phyloP scores from a whole-genome alignment of 1,140 invertebrate genomes.

The Lineus longissimus region DNA sequence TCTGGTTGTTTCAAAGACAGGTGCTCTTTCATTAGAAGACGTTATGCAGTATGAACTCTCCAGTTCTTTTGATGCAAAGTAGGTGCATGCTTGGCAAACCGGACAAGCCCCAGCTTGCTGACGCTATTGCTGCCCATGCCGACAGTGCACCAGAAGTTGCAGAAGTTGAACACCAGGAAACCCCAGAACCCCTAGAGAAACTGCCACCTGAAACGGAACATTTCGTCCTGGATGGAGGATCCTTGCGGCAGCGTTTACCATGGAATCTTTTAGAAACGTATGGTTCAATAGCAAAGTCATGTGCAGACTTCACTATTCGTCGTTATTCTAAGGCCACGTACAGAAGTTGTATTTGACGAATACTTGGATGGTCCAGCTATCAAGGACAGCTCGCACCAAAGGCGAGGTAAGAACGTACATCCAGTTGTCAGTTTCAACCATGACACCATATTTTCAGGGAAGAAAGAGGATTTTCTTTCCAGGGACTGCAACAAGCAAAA shows the following conservation, averaged over 20 bases:
- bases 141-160: too few species aligned
- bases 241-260: neutral
- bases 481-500: too few species aligned
- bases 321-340: neutral
- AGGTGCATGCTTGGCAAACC: neutral
- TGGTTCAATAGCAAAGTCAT: neutral
- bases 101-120: neutral
- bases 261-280: neutral
- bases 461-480: too few species aligned
- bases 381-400: neutral
- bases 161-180: too few species aligned
- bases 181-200: too few species aligned
- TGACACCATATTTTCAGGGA: neutral
- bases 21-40: too few species aligned
- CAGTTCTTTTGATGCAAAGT: neutral
- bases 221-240: neutral
- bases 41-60: neutral
- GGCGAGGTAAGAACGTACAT: neutral
- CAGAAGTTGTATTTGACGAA: neutral
- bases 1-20: too few species aligned
- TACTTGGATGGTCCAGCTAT: too few species aligned
- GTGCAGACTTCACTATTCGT: neutral
- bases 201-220: too few species aligned
- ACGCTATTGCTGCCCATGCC: too few species aligned
- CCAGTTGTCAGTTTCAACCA: neutral